These are phyloP conservation scores for Pavo muticus DNA, from an alignment of 2,113 vertebrate genomes.

Conservation along the genomic window DNA sequence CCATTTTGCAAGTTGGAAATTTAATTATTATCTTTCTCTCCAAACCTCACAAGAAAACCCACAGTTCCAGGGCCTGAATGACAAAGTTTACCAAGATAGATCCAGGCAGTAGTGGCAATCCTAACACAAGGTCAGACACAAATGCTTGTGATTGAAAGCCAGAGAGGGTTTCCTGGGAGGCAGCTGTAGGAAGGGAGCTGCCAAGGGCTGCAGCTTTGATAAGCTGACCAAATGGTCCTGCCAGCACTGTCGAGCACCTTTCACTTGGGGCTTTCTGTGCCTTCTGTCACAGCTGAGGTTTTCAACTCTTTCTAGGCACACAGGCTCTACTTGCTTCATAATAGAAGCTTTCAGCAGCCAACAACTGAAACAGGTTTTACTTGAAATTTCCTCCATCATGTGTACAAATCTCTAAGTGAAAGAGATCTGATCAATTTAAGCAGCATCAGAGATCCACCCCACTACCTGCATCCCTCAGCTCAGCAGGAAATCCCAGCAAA, in stretches of 20 bases:
- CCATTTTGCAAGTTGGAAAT: not conserved
- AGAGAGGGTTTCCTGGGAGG: not conserved
- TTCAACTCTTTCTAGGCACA: not conserved
- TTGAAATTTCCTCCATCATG: not conserved
- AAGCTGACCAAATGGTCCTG: not conserved
- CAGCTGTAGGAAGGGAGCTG: not conserved
- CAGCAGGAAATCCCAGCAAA: accelerated
- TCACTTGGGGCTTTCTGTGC: not conserved
- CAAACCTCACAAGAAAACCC: not conserved
- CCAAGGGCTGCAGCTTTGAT: not conserved
- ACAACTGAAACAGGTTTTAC: not conserved
- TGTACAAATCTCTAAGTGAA: not conserved
- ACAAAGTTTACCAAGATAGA: not conserved
- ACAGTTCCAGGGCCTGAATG: accelerated
- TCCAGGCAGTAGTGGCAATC: accelerated
- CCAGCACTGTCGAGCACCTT: not conserved
- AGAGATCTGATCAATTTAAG: not conserved
- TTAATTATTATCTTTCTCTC: not conserved
- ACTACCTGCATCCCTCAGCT: not conserved
- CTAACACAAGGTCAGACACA: not conserved
- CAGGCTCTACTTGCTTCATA: accelerated
- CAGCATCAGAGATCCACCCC: accelerated
- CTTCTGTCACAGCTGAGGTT: not conserved
- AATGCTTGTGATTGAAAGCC: not conserved
- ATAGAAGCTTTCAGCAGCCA: not conserved